Conservation (phyloP, 2,888 invertebrate species). For the Lepidocyrtoides sp. region DNA sequence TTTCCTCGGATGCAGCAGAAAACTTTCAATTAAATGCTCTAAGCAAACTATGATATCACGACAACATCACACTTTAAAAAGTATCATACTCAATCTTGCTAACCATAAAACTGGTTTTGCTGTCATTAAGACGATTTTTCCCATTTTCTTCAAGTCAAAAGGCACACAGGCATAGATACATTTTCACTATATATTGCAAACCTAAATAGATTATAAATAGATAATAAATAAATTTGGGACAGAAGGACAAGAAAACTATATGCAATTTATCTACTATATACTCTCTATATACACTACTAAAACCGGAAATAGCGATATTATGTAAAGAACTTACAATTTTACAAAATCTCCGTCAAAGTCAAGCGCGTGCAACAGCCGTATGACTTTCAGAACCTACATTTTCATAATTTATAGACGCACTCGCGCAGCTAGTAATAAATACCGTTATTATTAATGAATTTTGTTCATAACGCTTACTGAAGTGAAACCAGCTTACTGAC, state of each 20-base stretch:
- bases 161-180: conserved; percentile 15
- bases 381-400: conserved; percentile 6
- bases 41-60: not conserved
- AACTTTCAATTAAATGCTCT: no score
- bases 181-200: not conserved
- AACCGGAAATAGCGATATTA: not conserved
- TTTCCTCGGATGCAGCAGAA: not conserved
- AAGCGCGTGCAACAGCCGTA: conserved; percentile 20
- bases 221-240: not conserved
- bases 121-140: not conserved
- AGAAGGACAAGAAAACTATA: not conserved
- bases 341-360: conserved; percentile 17
- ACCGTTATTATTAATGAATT: not conserved
- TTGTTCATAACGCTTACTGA: no score
- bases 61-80: not conserved
- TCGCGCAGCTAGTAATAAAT: not conserved
- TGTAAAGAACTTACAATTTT: conserved; percentile 19
- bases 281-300: not conserved
- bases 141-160: conserved; percentile 4
- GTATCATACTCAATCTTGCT: not conserved
- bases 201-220: not conserved
- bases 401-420: not conserved
- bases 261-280: not conserved
- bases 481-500: no score
- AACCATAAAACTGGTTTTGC: not conserved